Conservation (phyloP, 2,888 invertebrate species). For the Apodemia zela region DNA sequence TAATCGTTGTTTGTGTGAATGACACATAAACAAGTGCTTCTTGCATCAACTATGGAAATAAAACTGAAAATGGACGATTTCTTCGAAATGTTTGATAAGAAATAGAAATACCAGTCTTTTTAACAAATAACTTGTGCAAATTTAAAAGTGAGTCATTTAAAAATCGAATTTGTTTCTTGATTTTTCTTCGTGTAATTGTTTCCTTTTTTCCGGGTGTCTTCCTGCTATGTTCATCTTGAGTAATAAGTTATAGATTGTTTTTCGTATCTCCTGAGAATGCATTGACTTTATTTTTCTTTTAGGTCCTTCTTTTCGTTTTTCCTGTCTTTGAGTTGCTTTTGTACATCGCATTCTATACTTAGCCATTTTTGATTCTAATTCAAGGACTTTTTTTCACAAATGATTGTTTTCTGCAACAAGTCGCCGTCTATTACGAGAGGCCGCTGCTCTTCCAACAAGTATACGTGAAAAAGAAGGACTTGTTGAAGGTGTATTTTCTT, state of each 20-base stretch:
- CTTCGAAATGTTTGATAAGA: neutral
- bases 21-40: neutral
- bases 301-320: neutral
- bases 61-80: neutral
- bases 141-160: neutral
- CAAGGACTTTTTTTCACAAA: neutral
- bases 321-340: neutral
- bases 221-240: neutral
- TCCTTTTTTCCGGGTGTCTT: neutral
- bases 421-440: neutral
- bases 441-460: constrained; percentile 19
- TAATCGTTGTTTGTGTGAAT: neutral
- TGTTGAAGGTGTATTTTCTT: constrained; percentile 7
- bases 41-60: neutral
- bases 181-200: neutral
- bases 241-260: neutral
- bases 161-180: neutral
- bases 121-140: neutral
- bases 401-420: neutral
- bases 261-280: neutral
- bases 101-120: neutral
- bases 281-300: neutral
- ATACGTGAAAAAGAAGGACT: constrained; percentile 9
- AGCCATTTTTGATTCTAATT: neutral
- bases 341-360: neutral